These are phyloP conservation scores for Epistrophe eligans DNA, from an alignment of 2,888 invertebrate genomes.

Conservation along the genomic window DNA sequence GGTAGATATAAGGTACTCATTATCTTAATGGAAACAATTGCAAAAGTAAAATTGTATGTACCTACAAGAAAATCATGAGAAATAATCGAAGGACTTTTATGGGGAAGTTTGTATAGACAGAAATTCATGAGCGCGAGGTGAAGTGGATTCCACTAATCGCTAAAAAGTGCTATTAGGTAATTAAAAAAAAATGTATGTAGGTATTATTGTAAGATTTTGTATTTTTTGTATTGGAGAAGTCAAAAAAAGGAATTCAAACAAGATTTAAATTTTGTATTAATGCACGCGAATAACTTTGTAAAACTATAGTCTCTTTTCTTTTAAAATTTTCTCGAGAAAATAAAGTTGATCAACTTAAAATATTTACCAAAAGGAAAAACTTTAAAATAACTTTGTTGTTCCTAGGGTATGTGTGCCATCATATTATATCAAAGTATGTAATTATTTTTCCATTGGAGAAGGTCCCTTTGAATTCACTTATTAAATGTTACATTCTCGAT, in stretches of 20 bases:
- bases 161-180: constrained; percentile 23
- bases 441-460: neutral
- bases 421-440: neutral
- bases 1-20: constrained; percentile 14
- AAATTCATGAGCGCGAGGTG: neutral
- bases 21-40: constrained; percentile 46
- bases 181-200: constrained; percentile 8
- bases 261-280: neutral
- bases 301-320: too few species aligned
- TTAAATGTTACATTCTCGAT: neutral
- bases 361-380: too few species aligned
- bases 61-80: constrained; percentile 31
- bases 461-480: neutral
- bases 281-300: neutral
- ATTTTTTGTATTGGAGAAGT: neutral
- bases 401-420: neutral
- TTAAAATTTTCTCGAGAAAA: neutral
- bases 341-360: too few species aligned
- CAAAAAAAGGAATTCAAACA: neutral
- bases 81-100: constrained; percentile 38
- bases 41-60: constrained; percentile 19
- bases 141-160: constrained; percentile 7
- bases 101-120: constrained; percentile 15
- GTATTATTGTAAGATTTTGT: neutral
- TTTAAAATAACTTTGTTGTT: neutral